Conservation (phyloP, 1,140 invertebrate genomes). For the Drosophila ohnishii region DNA sequence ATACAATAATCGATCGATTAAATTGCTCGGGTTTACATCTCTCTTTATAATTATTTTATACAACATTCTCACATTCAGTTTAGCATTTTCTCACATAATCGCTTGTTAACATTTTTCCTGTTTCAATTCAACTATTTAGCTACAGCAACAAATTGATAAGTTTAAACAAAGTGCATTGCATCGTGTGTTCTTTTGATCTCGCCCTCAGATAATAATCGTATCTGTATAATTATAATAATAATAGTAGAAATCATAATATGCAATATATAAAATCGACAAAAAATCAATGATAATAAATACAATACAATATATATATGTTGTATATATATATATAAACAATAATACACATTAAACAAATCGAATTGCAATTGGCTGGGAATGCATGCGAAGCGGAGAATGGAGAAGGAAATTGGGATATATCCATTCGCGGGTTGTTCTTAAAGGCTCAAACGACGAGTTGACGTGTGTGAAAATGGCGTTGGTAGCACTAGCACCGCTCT, state of each 20-base stretch:
- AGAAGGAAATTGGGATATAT: slow-evolving; percentile 15
- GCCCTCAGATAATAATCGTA: slow-evolving; percentile 45
- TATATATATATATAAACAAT: slow-evolving; percentile 72
- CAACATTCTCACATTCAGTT: slow-evolving; percentile 78
- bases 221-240: slow-evolving; percentile 57
- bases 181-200: slow-evolving; percentile 47
- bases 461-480: slow-evolving; percentile 61
- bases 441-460: slow-evolving; percentile 37
- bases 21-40: slow-evolving; percentile 56
- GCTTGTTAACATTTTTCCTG: slow-evolving; percentile 61
- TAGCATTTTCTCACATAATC: slow-evolving; percentile 62
- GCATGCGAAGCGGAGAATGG: slow-evolving; percentile 23
- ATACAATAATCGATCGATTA: slow-evolving; percentile 50
- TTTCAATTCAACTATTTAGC: slow-evolving; percentile 74
- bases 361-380: slow-evolving; percentile 56
- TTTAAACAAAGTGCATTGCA: slow-evolving; percentile 73
- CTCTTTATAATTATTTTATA: slow-evolving; percentile 74
- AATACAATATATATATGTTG: slow-evolving; percentile 49
- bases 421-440: slow-evolving; percentile 11
- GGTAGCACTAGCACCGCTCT: slow-evolving; percentile 74
- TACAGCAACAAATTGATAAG: slow-evolving; percentile 74
- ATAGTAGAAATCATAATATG: slow-evolving; percentile 57
- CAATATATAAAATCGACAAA: slow-evolving; percentile 73
- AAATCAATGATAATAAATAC: slow-evolving; percentile 76
- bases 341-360: slow-evolving; percentile 71